Conservation (phyloP, 1,140 invertebrate genomes). For the Drosophila equinoxialis region DNA sequence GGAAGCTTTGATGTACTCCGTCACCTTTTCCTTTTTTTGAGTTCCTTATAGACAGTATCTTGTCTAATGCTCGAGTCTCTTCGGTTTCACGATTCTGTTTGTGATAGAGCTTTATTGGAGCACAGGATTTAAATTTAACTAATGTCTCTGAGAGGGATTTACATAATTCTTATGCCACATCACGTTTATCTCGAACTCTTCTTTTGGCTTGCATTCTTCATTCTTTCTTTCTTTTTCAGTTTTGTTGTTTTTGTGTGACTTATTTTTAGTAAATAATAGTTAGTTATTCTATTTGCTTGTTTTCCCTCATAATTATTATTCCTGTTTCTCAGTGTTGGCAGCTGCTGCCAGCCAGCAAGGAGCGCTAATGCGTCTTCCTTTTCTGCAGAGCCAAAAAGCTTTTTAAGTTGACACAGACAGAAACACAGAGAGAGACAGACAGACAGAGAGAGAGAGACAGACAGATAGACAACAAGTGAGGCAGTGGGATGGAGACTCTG, state of each 20-base stretch:
- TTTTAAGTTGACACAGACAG: constrained; percentile 4
- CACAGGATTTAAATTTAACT: neutral
- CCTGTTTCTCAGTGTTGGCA: constrained; percentile 47
- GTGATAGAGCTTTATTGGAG: neutral
- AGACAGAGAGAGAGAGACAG: neutral
- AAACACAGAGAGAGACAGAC: neutral
- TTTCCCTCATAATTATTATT: constrained; percentile 66
- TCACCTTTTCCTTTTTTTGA: no score
- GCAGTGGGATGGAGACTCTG: neutral
- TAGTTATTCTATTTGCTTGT: constrained; percentile 50
- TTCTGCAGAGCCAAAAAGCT: constrained; percentile 1
- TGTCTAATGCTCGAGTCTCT: neutral
- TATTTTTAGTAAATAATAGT: constrained; percentile 69
- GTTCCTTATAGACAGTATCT: no score
- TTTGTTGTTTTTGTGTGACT: constrained; percentile 35
- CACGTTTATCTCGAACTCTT: neutral
- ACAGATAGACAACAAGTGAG: constrained; percentile 15
- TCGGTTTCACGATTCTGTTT: neutral
- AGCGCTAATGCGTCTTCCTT: constrained; percentile 41
- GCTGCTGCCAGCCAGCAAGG: constrained; percentile 48
- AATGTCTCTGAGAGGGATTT: neutral
- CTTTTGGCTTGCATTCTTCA: neutral
- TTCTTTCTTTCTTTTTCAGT: neutral
- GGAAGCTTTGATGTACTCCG: no score
- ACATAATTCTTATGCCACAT: constrained; percentile 6